phyloP scores from a whole-genome alignment of 2,113 vertebrate species.

The Melanostigma gelatinosum region DNA sequence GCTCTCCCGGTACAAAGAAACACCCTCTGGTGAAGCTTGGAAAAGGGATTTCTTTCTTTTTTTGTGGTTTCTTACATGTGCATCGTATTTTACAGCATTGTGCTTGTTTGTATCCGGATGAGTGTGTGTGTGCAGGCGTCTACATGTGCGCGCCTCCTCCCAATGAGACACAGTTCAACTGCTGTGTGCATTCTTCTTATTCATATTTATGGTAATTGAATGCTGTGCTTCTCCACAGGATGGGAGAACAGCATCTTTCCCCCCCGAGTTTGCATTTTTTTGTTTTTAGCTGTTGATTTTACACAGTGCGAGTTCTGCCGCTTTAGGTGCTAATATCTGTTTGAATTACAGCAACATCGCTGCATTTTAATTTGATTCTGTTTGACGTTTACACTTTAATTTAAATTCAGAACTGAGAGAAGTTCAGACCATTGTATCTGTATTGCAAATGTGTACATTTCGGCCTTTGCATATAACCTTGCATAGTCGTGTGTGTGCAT shows the following conservation, averaged over 20 bases:
- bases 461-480: slow-evolving; percentile 59
- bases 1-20: slow-evolving; percentile 47
- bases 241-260: slow-evolving; percentile 45
- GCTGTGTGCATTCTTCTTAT: slow-evolving; percentile 63
- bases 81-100: slow-evolving; percentile 22
- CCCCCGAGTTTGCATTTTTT: slow-evolving; percentile 61
- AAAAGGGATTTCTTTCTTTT: neutral
- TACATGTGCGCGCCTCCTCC: slow-evolving; percentile 26
- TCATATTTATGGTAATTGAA: slow-evolving; percentile 74
- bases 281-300: slow-evolving; percentile 73
- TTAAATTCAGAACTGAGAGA: slow-evolving; percentile 60
- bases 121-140: slow-evolving; percentile 10
- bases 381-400: slow-evolving; percentile 61
- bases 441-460: slow-evolving; percentile 53
- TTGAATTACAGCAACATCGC: slow-evolving; percentile 66
- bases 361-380: slow-evolving; percentile 73
- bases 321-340: slow-evolving; percentile 77
- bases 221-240: slow-evolving; percentile 55
- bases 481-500: neutral
- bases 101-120: neutral
- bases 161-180: slow-evolving; percentile 42
- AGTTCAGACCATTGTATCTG: slow-evolving; percentile 44
- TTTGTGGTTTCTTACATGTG: slow-evolving; percentile 13
- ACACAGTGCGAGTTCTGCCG: slow-evolving; percentile 63
- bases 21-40: slow-evolving; percentile 31